These are phyloP conservation scores for Anarhynchus alexandrinus DNA, from an alignment of 2,113 vertebrate species.

Conservation along the genomic window DNA sequence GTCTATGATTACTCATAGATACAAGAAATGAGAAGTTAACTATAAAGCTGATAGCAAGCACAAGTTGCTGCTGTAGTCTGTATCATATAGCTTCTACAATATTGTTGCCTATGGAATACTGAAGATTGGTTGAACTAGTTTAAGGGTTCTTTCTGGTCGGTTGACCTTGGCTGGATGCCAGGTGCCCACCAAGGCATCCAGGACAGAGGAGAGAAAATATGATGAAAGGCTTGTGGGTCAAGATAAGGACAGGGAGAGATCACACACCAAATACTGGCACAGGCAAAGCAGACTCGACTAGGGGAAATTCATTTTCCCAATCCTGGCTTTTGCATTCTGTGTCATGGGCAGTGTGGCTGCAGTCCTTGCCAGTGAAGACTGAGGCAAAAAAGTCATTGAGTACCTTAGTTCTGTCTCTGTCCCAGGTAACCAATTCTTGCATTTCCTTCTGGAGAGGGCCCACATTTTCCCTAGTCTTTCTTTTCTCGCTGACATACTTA, in stretches of 20 bases:
- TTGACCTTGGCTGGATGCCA: not conserved
- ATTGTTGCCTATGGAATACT: not conserved
- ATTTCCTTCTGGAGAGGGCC: too few relatives aligned
- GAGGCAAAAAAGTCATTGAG: too few relatives aligned
- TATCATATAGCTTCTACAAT: not conserved
- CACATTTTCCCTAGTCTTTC: too few relatives aligned
- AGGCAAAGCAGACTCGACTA: not conserved
- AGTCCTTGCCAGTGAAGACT: too few relatives aligned
- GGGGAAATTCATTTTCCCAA: not conserved
- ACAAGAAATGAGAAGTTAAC: not conserved
- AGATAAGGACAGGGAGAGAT: not conserved
- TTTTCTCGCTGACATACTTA: too few relatives aligned
- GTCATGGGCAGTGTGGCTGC: too few relatives aligned
- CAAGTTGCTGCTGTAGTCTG: not conserved
- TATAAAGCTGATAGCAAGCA: not conserved
- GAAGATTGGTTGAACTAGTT: not conserved
- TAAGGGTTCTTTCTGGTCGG: not conserved
- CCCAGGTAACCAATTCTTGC: too few relatives aligned
- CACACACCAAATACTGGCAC: not conserved
- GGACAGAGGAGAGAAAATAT: not conserved
- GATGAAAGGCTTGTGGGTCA: accelerated
- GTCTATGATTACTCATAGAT: not conserved
- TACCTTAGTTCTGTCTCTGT: too few relatives aligned
- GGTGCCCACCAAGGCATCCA: not conserved
- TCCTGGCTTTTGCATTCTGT: too few relatives aligned